phyloP scores from a whole-genome alignment of 2,888 invertebrate genomes.

The Brenthis ino region DNA sequence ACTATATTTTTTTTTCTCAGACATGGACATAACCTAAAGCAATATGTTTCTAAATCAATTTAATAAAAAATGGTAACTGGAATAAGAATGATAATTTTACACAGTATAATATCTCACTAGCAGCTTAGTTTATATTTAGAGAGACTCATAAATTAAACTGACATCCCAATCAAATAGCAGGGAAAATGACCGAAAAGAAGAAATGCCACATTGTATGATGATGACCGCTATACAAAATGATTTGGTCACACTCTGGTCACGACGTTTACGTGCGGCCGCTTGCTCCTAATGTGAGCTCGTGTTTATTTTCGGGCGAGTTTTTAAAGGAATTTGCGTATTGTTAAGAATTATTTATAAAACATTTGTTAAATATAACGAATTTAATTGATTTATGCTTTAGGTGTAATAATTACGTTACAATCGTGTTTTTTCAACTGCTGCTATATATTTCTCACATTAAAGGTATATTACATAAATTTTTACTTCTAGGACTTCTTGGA shows the following conservation, averaged over 20 bases:
- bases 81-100: too few species aligned
- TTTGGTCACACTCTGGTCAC: slow-evolving; percentile 73
- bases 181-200: slow-evolving; percentile 47
- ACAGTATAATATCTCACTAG: background rate
- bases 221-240: slow-evolving; percentile 69
- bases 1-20: too few species aligned
- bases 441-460: too few species aligned
- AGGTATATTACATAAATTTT: too few species aligned
- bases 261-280: slow-evolving; percentile 60
- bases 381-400: background rate
- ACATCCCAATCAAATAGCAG: slow-evolving; percentile 35
- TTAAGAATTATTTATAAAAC: slow-evolving; percentile 26
- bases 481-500: too few species aligned
- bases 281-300: slow-evolving; percentile 59
- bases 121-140: slow-evolving; percentile 12
- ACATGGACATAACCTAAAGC: too few species aligned
- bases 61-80: too few species aligned
- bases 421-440: too few species aligned
- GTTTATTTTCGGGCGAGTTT: slow-evolving; percentile 35
- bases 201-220: slow-evolving; percentile 48
- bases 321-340: slow-evolving; percentile 36
- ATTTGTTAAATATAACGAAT: background rate
- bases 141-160: slow-evolving; percentile 32
- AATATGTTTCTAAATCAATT: too few species aligned
- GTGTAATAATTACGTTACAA: too few species aligned